These are phyloP conservation scores for Lithobates pipiens DNA, from an alignment of 2,797 vertebrate genomes.

Conservation along the genomic window DNA sequence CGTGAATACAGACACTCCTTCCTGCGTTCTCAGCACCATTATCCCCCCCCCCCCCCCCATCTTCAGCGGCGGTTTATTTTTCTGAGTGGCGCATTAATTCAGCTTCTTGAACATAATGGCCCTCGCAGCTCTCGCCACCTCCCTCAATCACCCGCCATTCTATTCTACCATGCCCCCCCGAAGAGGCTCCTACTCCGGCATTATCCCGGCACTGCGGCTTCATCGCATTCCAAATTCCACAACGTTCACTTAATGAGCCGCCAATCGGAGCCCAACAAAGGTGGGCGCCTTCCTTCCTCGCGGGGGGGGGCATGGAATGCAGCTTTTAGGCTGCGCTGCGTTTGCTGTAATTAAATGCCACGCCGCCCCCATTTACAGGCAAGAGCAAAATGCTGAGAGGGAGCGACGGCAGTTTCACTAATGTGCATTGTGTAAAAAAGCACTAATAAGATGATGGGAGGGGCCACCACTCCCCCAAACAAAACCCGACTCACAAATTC, in stretches of 20 bases:
- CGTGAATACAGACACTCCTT: background rate
- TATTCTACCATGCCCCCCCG: background rate
- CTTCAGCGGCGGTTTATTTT: background rate
- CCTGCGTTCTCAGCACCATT: background rate
- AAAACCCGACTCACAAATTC: no score
- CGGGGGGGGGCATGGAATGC: background rate
- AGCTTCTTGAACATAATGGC: background rate
- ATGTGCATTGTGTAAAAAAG: no score
- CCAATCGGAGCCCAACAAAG: background rate
- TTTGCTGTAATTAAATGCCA: background rate
- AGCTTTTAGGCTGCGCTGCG: background rate
- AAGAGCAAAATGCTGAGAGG: background rate
- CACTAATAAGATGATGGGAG: no score
- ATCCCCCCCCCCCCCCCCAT: background rate
- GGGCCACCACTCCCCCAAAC: no score
- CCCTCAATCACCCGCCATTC: background rate
- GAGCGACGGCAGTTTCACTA: no score
- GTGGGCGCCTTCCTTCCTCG: background rate
- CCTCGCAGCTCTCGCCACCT: background rate
- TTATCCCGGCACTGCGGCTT: background rate
- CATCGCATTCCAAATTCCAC: constrained; percentile 2
- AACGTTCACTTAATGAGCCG: constrained; percentile 16
- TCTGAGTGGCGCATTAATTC: constrained; percentile 1
- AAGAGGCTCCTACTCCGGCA: background rate
- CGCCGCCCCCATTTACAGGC: background rate